Conservation (phyloP, 1,140 invertebrate species). For the Cyclina sinensis region DNA sequence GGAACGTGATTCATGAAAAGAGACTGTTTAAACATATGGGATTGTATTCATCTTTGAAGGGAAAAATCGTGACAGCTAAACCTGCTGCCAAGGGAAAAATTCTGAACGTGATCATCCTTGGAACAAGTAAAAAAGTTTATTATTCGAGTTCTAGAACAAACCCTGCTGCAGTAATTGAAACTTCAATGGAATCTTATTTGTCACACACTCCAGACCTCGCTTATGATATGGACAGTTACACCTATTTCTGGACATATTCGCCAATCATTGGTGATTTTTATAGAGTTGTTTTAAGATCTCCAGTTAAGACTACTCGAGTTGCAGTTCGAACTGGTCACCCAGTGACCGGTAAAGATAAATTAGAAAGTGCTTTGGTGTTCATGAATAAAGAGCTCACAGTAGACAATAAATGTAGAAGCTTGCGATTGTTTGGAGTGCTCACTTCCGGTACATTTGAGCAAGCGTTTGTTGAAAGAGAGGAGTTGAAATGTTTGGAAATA, state of each 20-base stretch:
- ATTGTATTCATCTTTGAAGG: constrained; percentile 65
- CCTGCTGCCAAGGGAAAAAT: constrained; percentile 1
- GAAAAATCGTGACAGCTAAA: constrained; percentile 49
- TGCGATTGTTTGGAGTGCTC: constrained; percentile 27
- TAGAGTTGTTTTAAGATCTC: constrained; percentile 57
- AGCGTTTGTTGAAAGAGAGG: background rate
- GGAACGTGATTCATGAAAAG: constrained; percentile 46
- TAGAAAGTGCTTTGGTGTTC: constrained; percentile 15
- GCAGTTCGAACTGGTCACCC: constrained; percentile 57
- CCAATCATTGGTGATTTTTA: constrained; percentile 49
- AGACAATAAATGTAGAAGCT: background rate
- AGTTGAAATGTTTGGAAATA: constrained; percentile 52
- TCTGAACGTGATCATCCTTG: too few species aligned
- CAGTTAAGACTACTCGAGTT: constrained; percentile 40
- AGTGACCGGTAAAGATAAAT: constrained; percentile 37
- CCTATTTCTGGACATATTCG: constrained; percentile 65
- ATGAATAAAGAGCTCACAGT: background rate
- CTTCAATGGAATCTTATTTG: constrained; percentile 56
- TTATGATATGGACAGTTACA: constrained; percentile 38
- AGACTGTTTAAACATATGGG: constrained; percentile 73
- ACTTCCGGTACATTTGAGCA: constrained; percentile 27
- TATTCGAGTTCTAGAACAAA: constrained; percentile 15
- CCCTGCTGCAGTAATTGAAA: constrained; percentile 62
- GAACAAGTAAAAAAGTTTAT: background rate
- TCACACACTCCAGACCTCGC: constrained; percentile 52